Conservation (phyloP, 2,888 invertebrate species). For the Brachyopa scutellaris region DNA sequence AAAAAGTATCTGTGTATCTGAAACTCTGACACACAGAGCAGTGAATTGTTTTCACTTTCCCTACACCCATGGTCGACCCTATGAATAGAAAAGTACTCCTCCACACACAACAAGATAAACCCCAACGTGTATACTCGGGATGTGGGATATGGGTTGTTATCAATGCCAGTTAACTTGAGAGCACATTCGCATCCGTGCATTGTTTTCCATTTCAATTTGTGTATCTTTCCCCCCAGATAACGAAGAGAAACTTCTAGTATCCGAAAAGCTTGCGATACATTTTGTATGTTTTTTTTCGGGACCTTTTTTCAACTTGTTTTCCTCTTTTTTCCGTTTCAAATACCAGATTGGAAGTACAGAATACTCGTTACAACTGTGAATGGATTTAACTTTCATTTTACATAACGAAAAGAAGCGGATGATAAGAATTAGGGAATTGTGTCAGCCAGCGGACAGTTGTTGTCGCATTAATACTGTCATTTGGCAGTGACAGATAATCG, state of each 20-base stretch:
- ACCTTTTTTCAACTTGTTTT: conserved; percentile 31
- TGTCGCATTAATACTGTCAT: conserved; percentile 37
- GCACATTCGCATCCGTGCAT: conserved; percentile 43
- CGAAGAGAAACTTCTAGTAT: conserved; percentile 48
- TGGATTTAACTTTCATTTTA: conserved; percentile 66
- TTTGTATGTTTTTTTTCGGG: conserved; percentile 25
- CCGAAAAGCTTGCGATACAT: background rate
- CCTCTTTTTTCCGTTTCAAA: too few relatives aligned
- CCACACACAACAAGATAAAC: conserved; percentile 47
- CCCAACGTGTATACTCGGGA: background rate
- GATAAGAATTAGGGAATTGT: conserved; percentile 63
- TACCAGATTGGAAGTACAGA: too few relatives aligned
- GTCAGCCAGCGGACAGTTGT: conserved; percentile 55
- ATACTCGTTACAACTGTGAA: too few relatives aligned
- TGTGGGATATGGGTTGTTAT: conserved; percentile 46
- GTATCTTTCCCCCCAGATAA: conserved; percentile 35
- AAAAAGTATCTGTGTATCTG: conserved; percentile 9
- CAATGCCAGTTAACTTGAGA: conserved; percentile 57
- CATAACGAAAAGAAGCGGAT: conserved; percentile 39
- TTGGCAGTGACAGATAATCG: conserved; percentile 61
- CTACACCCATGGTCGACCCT: conserved; percentile 11
- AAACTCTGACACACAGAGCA: conserved; percentile 18
- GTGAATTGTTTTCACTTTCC: conserved; percentile 59
- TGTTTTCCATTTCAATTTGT: conserved; percentile 65
- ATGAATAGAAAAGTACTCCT: conserved; percentile 19